Evolutionary conservation across 2,888 invertebrate genomes (phyloP), one percentile per base, ranked within the genome.

Genomic region (Serripes groenlandicus): DNA sequence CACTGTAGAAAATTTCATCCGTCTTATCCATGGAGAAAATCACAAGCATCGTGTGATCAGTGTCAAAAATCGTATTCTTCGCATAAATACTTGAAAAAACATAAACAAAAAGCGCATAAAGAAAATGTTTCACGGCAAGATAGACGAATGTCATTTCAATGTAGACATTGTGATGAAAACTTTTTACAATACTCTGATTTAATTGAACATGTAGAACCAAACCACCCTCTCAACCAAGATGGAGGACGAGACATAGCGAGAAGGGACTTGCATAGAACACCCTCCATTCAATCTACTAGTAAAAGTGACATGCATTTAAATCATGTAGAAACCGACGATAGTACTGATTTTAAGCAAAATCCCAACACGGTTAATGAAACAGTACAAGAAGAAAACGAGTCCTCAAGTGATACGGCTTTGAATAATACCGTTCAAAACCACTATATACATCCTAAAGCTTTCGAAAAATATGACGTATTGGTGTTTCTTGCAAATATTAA

Each of bases 381-480:
- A n/a, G n/a, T n/a, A n/a, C n/a, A n/a, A 30, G 64, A 76, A n/a
- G 76, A 69, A n/a, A n/a, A 62, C 32, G 35, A 52, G n/a, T 52
- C 26, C 23, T 60, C n/a, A 21, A 69, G 56, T 26, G 68, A 68
- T 18, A 42, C 76, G 23, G 75, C 75, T 15, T 42, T 80, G 2
- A 62, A 64, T 30, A 23, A 66, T 21, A 32, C 32, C 34, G 75
- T 76, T 7, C 49, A 49, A 35, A 76, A 81, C 32, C 35, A 54
- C 11, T 34, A 52, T 34, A 72, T 81, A 18, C 52, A 66, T 21
- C 81, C 72, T 28, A 72, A 54, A 56, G 34, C 42, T 5, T 32
- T 35, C 35, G 75, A 72, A 42, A 49, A 62, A 32, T 79, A 79
- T 62, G 83, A 83, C 60, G n/a, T 83, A 1, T 35, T 83, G 7